phyloP scores from a whole-genome alignment of 2,113 vertebrate species.

The Cochlearius cochlearius region DNA sequence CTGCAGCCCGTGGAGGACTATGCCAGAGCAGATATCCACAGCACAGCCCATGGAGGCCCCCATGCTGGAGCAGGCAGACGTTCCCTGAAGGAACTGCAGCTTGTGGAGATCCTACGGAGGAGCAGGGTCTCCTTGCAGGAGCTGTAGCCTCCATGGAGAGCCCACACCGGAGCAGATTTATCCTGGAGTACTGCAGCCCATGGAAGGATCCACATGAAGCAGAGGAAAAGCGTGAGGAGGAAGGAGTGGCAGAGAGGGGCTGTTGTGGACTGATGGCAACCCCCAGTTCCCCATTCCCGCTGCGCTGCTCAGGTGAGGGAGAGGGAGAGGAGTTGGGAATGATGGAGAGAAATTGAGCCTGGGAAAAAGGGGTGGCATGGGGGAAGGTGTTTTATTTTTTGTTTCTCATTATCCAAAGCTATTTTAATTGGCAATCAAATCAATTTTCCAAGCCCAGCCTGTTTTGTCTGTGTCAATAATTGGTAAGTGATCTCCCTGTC shows the following conservation, averaged over 20 bases:
- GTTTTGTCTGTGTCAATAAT: not conserved
- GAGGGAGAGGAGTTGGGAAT: not conserved
- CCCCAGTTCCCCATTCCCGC: not conserved
- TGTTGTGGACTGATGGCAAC: not conserved
- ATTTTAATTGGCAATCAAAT: not conserved
- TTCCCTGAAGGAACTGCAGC: not conserved
- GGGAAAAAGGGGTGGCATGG: not conserved
- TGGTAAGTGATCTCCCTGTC: not conserved
- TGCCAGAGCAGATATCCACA: not conserved
- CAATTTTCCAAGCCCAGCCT: not conserved
- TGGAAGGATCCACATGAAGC: not conserved
- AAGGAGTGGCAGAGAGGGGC: not conserved
- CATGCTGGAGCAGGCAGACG: too few species aligned
- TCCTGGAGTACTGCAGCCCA: not conserved
- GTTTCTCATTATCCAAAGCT: not conserved
- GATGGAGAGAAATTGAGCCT: not conserved
- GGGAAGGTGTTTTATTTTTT: not conserved
- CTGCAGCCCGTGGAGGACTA: not conserved
- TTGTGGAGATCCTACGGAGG: not conserved
- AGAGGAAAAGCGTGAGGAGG: not conserved
- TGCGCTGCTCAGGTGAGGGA: fast-evolving
- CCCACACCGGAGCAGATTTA: not conserved
- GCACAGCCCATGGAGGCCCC: not conserved
- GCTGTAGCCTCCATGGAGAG: not conserved
- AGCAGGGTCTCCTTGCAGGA: not conserved